Percentiles rank a stretch among this genome's conserved stretches.
Conservation (phyloP, 2,888 invertebrate genomes). For the Byasa hedistus region DNA sequence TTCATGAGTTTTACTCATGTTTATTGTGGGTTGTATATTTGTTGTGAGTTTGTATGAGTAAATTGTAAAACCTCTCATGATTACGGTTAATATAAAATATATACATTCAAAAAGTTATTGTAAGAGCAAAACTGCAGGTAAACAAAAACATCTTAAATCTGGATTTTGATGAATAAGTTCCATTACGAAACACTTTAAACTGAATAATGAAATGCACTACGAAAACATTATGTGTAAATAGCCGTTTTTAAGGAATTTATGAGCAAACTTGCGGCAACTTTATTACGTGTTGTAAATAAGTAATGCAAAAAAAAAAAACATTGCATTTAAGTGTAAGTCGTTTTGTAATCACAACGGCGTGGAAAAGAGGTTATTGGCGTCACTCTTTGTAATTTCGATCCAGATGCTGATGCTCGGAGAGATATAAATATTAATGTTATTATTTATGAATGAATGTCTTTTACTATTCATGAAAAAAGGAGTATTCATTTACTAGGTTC, state of each 20-base stretch:
- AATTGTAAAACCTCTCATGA: too few relatives aligned
- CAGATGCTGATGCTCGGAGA: background rate
- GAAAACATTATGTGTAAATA: background rate
- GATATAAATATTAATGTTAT: conserved; percentile 1
- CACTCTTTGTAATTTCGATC: background rate
- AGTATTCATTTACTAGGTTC: background rate
- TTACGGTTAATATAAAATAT: too few relatives aligned
- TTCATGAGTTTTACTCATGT: too few relatives aligned
- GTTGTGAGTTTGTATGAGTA: too few relatives aligned
- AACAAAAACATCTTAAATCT: too few relatives aligned
- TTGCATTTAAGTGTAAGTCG: conserved; percentile 9
- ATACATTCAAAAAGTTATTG: too few relatives aligned
- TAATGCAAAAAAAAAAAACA: conserved; percentile 11
- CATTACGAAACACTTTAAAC: too few relatives aligned
- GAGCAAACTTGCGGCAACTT: background rate
- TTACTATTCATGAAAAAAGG: background rate
- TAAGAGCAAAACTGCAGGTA: too few relatives aligned
- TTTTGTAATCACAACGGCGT: conserved; percentile 20
- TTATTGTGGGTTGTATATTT: too few relatives aligned
- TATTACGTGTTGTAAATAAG: conserved; percentile 15
- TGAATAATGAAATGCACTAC: too few relatives aligned
- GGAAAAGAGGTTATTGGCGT: conserved; percentile 22
- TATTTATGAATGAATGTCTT: background rate
- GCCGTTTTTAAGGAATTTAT: background rate
- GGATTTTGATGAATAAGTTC: too few relatives aligned